These are phyloP conservation scores for Miichthys miiuy DNA, from an alignment of 2,797 vertebrate genomes.

Conservation along the genomic window DNA sequence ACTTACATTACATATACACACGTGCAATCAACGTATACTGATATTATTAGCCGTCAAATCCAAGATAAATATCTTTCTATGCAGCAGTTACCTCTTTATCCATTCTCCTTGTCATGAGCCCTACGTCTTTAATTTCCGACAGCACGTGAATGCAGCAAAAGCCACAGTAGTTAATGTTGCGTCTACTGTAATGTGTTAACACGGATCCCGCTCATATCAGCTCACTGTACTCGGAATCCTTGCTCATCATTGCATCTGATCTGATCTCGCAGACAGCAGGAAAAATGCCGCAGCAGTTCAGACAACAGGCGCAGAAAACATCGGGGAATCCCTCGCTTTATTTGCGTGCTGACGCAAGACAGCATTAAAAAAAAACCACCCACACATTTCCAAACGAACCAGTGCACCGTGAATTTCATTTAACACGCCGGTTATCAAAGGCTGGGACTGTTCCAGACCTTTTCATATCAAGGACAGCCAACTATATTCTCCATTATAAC, in stretches of 20 bases:
- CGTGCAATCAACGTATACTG: neutral
- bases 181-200: conserved; percentile 12
- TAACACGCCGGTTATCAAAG: too few relatives aligned
- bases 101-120: neutral
- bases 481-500: conserved; percentile 6
- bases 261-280: neutral
- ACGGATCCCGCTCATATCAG: conserved; percentile 10
- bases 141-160: conserved; percentile 25
- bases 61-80: neutral
- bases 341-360: conserved; percentile 54
- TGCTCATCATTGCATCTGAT: conserved; percentile 18
- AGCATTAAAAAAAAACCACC: conserved; percentile 18
- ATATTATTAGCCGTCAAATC: neutral
- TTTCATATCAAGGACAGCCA: conserved; percentile 17
- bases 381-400: conserved; percentile 13
- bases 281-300: conserved; percentile 22
- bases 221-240: conserved; percentile 11
- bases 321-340: conserved; percentile 60
- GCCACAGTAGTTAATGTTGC: conserved; percentile 9
- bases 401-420: neutral
- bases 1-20: neutral
- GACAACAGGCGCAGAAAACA: conserved; percentile 32
- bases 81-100: neutral
- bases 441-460: neutral
- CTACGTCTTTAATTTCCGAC: neutral